Base-by-base conservation (phyloP, 2,888 invertebrate genomes). In the Palloptera scutellata region DNA sequence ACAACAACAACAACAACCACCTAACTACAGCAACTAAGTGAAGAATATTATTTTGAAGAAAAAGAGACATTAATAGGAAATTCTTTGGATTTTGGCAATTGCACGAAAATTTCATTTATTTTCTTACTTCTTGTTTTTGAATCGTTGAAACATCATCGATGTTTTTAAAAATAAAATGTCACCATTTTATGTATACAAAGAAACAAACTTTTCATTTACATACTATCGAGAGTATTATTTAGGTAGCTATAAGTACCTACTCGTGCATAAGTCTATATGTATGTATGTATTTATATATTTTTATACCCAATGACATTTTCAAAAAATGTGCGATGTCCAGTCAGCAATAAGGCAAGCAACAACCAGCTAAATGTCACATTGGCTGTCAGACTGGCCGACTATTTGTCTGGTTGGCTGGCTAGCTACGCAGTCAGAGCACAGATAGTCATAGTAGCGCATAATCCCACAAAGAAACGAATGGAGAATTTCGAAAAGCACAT, bases 81-180 rank as follows among this genome's bases (percentile, higher is more conserved):
- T 69, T 59, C 45, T 42, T 67, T 67, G 41, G 40, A 69, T 67
- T 71, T 69, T 81, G 77, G 77, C 78, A 79, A 80, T 75, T 80
- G 79, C 79, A 78, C 73, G 74, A 76, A 79, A 75, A 74, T 75
- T 78, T 76, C 75, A 77, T 77, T 79, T 76, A 78, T 74, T 74
- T 73, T 72, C 68, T 73, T 53, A 54, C 71, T 70, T 70, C 74
- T 30, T 30, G 76, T 78, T 78, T 78, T 79, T 78, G 80, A 76
- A 77, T 74, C 73, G 76, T 62, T 63, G 65, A 64, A 67, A 65
- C 69, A 53, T 30, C 63, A 62, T 62, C 60, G 68, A 66, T 54
- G 66, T 66, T 57, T 60, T 45, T 67, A 68, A 66, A 68, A 65
- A 67, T 68, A 71, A 73, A 64, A 65, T 59, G 52, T 68, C 55